These are phyloP conservation scores for Leptoclinus maculatus DNA, from an alignment of 2,797 vertebrate species.

Conservation along the genomic window DNA sequence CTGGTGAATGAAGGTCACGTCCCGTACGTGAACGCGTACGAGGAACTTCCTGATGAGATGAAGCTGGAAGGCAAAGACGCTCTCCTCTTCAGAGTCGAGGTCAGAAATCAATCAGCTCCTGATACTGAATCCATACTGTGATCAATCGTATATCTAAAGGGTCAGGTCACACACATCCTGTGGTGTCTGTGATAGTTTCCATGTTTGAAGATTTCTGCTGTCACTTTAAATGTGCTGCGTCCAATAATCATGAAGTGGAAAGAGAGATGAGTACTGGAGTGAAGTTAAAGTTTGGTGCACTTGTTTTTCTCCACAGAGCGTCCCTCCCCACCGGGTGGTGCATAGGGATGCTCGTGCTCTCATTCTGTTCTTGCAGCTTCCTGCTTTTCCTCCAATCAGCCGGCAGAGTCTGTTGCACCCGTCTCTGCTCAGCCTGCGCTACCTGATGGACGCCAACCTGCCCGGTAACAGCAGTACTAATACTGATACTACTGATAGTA, in stretches of 20 bases:
- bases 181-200: background rate
- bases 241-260: background rate
- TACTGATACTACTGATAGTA: background rate
- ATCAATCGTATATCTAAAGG: background rate
- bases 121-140: background rate
- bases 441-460: constrained; percentile 91
- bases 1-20: constrained; percentile 74
- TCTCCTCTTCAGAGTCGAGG: constrained; percentile 75
- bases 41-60: constrained; percentile 80
- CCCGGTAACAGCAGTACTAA: constrained; percentile 83
- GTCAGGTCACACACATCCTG: background rate
- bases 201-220: background rate
- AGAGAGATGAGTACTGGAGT: background rate
- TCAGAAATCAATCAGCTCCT: constrained; percentile 31
- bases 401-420: constrained; percentile 89
- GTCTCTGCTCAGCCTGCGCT: constrained; percentile 88
- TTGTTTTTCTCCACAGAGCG: constrained; percentile 76
- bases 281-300: accelerated
- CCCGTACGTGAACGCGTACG: constrained; percentile 76
- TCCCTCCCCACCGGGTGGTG: constrained; percentile 85
- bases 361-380: constrained; percentile 84
- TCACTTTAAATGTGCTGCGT: background rate
- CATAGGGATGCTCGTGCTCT: constrained; percentile 80
- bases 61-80: constrained; percentile 67
- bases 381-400: constrained; percentile 89